Conservation (phyloP, 2,888 invertebrate genomes). For the Conus canariensis region DNA sequence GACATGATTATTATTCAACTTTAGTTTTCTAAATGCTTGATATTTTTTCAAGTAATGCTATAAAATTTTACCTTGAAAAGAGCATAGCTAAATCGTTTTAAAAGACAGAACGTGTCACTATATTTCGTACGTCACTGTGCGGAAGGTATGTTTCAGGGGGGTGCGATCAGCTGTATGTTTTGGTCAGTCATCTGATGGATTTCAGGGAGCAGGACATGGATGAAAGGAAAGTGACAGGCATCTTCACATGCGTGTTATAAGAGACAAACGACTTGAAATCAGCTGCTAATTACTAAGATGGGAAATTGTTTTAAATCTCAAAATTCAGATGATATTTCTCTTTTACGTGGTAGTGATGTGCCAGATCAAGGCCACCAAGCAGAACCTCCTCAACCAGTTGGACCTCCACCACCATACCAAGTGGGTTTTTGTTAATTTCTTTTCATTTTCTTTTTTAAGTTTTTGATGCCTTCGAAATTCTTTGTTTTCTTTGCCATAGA, state of each 20-base stretch:
- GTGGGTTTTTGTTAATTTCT: conserved; percentile 30
- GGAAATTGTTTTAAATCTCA: conserved; percentile 80
- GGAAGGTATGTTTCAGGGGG: conserved; percentile 26
- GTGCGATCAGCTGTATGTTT: conserved; percentile 55
- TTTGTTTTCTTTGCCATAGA: neutral
- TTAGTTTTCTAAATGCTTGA: too few relatives aligned
- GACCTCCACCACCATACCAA: conserved; percentile 78
- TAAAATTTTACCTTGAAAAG: neutral
- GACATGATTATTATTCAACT: neutral
- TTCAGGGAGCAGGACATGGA: conserved; percentile 35
- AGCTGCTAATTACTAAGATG: conserved; percentile 50
- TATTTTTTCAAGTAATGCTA: too few relatives aligned
- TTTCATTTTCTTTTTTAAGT: neutral
- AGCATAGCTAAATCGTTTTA: neutral
- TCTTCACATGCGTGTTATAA: conserved; percentile 22
- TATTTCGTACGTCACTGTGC: conserved; percentile 35
- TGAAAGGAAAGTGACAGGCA: conserved; percentile 9
- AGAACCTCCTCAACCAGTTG: conserved; percentile 65
- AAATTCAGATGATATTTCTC: conserved; percentile 79
- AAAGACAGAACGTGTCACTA: conserved; percentile 15
- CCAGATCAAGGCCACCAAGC: conserved; percentile 56
- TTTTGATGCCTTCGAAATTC: neutral
- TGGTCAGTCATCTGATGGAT: conserved; percentile 51
- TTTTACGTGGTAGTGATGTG: conserved; percentile 77
- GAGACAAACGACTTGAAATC: conserved; percentile 15